A percentile compares a stretch with the other conserved stretches of the same genome.
Evolutionary conservation across 2,797 vertebrate genomes (phyloP).

Genomic region (Clarias pachynema): DNA sequence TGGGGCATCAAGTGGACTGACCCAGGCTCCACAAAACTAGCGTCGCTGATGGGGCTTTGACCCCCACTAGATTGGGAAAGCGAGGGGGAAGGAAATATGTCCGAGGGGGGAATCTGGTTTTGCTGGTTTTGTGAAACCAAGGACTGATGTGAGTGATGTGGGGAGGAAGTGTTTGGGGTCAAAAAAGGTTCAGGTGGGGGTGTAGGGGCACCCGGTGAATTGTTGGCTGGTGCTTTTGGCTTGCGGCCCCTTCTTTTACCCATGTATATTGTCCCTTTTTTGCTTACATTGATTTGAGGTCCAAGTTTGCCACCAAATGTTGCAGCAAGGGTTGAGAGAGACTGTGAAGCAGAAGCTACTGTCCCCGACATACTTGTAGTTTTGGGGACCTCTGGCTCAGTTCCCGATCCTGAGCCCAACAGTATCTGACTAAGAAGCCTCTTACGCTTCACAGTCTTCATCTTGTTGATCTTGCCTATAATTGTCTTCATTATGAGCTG

Average conservation of each 20-base stretch:
- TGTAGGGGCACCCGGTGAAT: conserved; percentile 55
- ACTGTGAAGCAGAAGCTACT: conserved; percentile 71
- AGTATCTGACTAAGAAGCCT: conserved; percentile 94
- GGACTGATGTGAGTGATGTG: conserved; percentile 78
- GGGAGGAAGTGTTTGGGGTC: conserved; percentile 73
- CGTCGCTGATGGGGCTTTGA: conserved; percentile 94
- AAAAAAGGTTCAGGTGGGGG: conserved; percentile 72
- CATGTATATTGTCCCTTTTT: conserved; percentile 99
- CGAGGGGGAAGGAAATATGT: conserved; percentile 90
- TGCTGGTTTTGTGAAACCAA: conserved; percentile 78
- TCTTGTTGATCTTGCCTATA: conserved; percentile 98
- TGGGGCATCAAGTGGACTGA: conserved; percentile 87
- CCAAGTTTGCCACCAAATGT: conserved; percentile 92
- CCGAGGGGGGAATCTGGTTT: conserved; percentile 71
- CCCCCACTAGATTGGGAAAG: conserved; percentile 84
- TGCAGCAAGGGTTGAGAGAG: conserved; percentile 89
- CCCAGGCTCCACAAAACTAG: conserved; percentile 92
- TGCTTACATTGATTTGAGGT: conserved; percentile 98
- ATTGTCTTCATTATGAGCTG: conserved; percentile 97
- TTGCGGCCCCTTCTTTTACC: conserved; percentile 96
- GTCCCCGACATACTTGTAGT: conserved; percentile 55
- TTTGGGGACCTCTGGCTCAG: conserved; percentile 68
- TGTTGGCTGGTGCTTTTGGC: conserved; percentile 78
- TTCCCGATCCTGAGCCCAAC: conserved; percentile 71
- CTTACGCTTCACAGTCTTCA: conserved; percentile 96